A percentile compares a stretch with the other conserved stretches of the same genome.
These are phyloP conservation scores for Corydoras sp. DNA, from an alignment of 2,113 vertebrate species.

Conservation along the genomic window DNA sequence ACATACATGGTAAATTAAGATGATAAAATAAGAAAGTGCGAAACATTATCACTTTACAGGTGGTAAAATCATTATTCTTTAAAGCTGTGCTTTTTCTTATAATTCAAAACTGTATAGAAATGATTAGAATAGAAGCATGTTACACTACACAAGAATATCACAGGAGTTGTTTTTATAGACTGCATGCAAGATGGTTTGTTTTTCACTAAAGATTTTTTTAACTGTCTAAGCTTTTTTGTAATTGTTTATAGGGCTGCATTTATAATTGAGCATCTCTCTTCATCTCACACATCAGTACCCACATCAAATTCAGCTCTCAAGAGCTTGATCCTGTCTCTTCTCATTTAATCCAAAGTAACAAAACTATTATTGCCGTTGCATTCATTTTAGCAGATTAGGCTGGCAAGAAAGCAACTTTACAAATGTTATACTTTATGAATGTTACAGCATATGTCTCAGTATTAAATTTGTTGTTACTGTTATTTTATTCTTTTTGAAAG, in stretches of 20 bases:
- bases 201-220: not conserved
- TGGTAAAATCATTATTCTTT: too few relatives aligned
- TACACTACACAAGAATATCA: too few relatives aligned
- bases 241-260: slow-evolving; percentile 20
- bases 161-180: not conserved
- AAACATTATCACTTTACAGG: too few relatives aligned
- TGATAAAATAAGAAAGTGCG: too few relatives aligned
- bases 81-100: too few relatives aligned
- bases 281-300: slow-evolving; percentile 16
- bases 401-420: not conserved
- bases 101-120: too few relatives aligned
- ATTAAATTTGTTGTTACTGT: not conserved
- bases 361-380: not conserved
- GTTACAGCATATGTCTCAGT: not conserved
- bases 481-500: slow-evolving; percentile 2
- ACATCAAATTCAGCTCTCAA: slow-evolving; percentile 8
- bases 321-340: slow-evolving; percentile 22
- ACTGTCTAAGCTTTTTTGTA: not conserved
- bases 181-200: not conserved
- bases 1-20: too few relatives aligned
- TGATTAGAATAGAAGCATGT: too few relatives aligned
- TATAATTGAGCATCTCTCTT: slow-evolving; percentile 23
- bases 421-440: slow-evolving; percentile 9
- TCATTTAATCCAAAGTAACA: slow-evolving; percentile 31
- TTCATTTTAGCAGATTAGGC: slow-evolving; percentile 6